Evolutionary conservation across 2,888 invertebrate genomes (phyloP).

Genomic region (Lepidocyrtinus sp.): DNA sequence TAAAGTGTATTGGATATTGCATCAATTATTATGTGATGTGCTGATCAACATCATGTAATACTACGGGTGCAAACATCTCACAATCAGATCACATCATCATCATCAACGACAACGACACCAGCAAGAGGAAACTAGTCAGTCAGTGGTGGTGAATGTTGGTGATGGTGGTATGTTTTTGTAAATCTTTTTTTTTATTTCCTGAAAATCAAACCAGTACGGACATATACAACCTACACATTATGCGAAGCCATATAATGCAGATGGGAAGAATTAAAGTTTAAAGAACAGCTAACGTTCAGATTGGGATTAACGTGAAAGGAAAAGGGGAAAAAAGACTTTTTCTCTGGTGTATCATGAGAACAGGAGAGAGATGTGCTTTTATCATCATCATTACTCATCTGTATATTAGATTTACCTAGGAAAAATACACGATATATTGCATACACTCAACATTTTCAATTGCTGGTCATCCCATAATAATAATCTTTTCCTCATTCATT

Average conservation of each 20-base stretch:
- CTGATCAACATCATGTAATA: conserved; percentile 1
- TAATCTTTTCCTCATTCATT: conserved; percentile 14
- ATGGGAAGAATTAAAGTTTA: background rate
- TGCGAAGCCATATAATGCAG: background rate
- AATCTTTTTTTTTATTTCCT: conserved; percentile 17
- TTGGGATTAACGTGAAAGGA: conserved; percentile 12
- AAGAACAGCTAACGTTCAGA: background rate
- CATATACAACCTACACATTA: background rate
- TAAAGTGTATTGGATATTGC: conserved; percentile 12
- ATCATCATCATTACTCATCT: conserved; percentile 1
- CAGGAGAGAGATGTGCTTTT: background rate
- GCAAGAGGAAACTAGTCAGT: conserved; percentile 1
- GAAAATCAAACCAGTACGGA: background rate
- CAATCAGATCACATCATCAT: background rate
- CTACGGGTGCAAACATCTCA: background rate
- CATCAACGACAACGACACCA: conserved; percentile 4
- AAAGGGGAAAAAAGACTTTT: background rate
- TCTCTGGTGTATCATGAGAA: background rate
- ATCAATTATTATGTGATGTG: conserved; percentile 12
- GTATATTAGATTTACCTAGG: too few relatives aligned
- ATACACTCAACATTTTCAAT: background rate
- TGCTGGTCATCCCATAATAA: background rate
- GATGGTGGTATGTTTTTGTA: conserved; percentile 15
- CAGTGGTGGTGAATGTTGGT: conserved; percentile 9
- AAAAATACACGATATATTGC: too few relatives aligned